phyloP scores from a whole-genome alignment of 2,113 vertebrate species.

The Regulus satrapa region DNA sequence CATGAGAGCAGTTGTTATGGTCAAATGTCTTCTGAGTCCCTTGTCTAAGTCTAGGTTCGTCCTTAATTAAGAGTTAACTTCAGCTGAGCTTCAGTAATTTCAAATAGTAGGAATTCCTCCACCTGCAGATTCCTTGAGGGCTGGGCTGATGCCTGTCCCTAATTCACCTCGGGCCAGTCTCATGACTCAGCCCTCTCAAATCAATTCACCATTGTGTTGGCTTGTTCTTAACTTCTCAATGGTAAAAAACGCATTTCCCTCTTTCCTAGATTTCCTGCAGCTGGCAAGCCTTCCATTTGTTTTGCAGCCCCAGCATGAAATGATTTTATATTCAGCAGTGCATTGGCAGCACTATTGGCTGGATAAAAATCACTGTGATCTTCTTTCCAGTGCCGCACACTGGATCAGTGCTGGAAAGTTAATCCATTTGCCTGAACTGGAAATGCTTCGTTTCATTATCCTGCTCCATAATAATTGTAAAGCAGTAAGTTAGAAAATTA shows the following conservation, averaged over 20 bases:
- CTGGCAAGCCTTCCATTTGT: not conserved
- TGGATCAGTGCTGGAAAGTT: not conserved
- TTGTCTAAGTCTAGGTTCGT: not conserved
- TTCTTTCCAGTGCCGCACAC: not conserved
- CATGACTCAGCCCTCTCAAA: not conserved
- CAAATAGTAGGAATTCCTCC: not conserved
- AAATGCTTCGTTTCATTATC: not conserved
- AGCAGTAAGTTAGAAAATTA: not conserved
- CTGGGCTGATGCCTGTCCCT: not conserved
- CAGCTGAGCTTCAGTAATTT: not conserved
- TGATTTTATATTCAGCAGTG: slow-evolving; percentile 11
- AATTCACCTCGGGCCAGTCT: not conserved
- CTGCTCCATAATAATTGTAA: not conserved
- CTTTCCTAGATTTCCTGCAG: slow-evolving; percentile 18
- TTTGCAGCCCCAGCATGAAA: slow-evolving; percentile 25
- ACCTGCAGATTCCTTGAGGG: not conserved
- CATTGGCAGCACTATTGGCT: not conserved
- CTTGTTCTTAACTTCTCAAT: not conserved
- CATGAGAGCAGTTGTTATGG: not conserved
- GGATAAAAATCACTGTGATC: not conserved
- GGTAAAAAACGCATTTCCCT: not conserved
- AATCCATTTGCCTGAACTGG: not conserved
- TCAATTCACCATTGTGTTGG: not conserved
- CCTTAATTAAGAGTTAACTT: not conserved
- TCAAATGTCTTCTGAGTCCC: not conserved